Evolutionary conservation across 2,797 vertebrate species (phyloP), one percentile per base, ranked within the genome.

Genomic region (Scolopax bukidnonensis): DNA sequence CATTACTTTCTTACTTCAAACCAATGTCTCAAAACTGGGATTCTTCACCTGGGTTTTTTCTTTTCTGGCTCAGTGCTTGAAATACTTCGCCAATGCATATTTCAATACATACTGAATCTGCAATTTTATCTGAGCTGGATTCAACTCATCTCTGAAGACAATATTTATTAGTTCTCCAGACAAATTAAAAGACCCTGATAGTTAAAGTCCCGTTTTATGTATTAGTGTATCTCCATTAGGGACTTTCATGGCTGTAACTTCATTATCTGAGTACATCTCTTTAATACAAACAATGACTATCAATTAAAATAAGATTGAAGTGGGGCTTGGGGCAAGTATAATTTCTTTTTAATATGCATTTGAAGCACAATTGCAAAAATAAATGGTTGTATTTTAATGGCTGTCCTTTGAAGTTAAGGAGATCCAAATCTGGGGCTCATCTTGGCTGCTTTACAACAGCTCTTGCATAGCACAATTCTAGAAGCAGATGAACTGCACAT

Each of bases 261-360:
- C 84, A 77, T 93, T 96, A 93, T 88, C 87, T 88, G 60, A 4
- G 0, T 94, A 53, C 32, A 68, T 80, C 65, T 90, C 74, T 87
- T 38, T 94, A 91, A 95, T 89, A 85, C 21, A 95, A 95, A 94
- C 56, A 96, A 70, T 67, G 71, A 82, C 70, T 90, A 93, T 87
- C 71, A 93, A 83, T 92, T 96, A 92, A 87, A 94, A 82, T 64
- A 30, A 90, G 45, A 94, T 61, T 84, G 69, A 93, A 94, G 69
- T 88, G 87, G 47, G 80, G 61, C 54, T 96, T 84, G 65, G 73
- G 93, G 83, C 73, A 88, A 93, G 45, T 88, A 91, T 57, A 84
- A 86, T 90, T 97, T 94, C 59, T 47, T 81, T 78, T 90, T 88
- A 94, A 87, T 91, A 90, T n/a, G 32, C n/a, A 60, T 92, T 92